These are phyloP conservation scores for Crenichthys baileyi DNA, from an alignment of 2,797 vertebrate species.

Conservation along the genomic window DNA sequence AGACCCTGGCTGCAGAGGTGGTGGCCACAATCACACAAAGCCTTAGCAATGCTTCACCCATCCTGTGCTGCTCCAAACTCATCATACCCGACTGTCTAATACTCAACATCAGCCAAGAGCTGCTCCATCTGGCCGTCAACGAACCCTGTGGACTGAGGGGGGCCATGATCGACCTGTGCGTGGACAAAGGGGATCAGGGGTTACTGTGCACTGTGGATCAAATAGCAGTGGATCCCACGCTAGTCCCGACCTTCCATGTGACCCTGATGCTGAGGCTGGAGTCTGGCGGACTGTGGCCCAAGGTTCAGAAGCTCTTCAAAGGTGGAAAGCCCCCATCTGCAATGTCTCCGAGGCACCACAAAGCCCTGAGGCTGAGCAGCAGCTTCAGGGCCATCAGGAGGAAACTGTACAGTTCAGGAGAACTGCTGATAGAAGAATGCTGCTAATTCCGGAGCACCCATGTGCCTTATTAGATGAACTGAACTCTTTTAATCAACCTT, in stretches of 20 bases:
- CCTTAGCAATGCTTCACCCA: slow-evolving; percentile 78
- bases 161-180: slow-evolving; percentile 90
- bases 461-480: slow-evolving; percentile 2
- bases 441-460: slow-evolving; percentile 60
- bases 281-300: slow-evolving; percentile 90
- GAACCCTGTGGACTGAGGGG: slow-evolving; percentile 94
- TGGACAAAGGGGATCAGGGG: slow-evolving; percentile 84
- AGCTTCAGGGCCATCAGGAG: slow-evolving; percentile 92
- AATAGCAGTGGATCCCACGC: slow-evolving; percentile 86
- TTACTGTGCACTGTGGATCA: slow-evolving; percentile 82
- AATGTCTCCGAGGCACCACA: slow-evolving; percentile 61
- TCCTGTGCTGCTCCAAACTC: slow-evolving; percentile 85
- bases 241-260: slow-evolving; percentile 94
- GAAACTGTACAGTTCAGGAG: slow-evolving; percentile 92
- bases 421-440: slow-evolving; percentile 92
- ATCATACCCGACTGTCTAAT: slow-evolving; percentile 84
- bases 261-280: slow-evolving; percentile 90
- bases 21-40: slow-evolving; percentile 81
- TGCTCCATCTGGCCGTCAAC: slow-evolving; percentile 87
- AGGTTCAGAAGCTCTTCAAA: slow-evolving; percentile 89
- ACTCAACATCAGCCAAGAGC: slow-evolving; percentile 85
- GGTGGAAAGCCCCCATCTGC: slow-evolving; percentile 65
- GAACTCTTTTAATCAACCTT: not conserved
- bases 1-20: slow-evolving; percentile 85
- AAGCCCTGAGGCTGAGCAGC: slow-evolving; percentile 81